phyloP scores from a whole-genome alignment of 2,888 invertebrate species.

The Lasioglossum leucozonium region DNA sequence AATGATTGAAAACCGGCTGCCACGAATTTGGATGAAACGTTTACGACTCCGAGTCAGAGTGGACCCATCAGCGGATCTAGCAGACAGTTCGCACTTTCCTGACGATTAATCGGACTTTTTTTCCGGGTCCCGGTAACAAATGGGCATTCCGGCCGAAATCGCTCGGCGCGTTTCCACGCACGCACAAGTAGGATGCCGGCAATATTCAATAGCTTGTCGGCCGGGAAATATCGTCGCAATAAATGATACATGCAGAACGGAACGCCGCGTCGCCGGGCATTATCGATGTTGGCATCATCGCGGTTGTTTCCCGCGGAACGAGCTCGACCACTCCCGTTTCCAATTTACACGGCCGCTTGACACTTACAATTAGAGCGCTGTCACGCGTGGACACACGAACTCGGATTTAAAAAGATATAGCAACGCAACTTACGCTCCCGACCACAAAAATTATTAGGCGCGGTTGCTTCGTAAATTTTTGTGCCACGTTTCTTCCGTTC shows the following conservation, averaged over 20 bases:
- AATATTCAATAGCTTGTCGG: conserved; percentile 7
- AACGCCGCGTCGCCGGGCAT: not conserved
- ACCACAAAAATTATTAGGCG: not conserved
- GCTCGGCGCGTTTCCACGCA: conserved; percentile 10
- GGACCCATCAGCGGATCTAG: not conserved
- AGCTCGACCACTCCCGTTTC: not conserved
- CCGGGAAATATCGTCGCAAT: conserved; percentile 16
- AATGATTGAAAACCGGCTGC: not conserved
- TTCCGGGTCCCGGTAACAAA: conserved; percentile 15
- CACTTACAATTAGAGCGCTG: not conserved
- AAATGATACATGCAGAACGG: not conserved
- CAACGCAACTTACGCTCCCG: not conserved
- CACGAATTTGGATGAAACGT: not conserved
- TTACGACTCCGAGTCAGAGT: not conserved
- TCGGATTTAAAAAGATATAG: not conserved
- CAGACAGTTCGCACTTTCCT: not conserved
- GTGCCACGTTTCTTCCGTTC: too few relatives aligned
- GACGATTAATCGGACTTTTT: conserved; percentile 26
- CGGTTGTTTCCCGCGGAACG: not conserved
- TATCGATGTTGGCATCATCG: conserved; percentile 14
- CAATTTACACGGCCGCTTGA: conserved; percentile 10
- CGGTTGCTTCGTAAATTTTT: too few relatives aligned
- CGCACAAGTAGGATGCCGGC: not conserved
- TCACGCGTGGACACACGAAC: not conserved
- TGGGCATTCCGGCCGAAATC: conserved; percentile 11